Evolutionary conservation across 2,113 vertebrate species (phyloP).

Genomic region (Heterotis niloticus): DNA sequence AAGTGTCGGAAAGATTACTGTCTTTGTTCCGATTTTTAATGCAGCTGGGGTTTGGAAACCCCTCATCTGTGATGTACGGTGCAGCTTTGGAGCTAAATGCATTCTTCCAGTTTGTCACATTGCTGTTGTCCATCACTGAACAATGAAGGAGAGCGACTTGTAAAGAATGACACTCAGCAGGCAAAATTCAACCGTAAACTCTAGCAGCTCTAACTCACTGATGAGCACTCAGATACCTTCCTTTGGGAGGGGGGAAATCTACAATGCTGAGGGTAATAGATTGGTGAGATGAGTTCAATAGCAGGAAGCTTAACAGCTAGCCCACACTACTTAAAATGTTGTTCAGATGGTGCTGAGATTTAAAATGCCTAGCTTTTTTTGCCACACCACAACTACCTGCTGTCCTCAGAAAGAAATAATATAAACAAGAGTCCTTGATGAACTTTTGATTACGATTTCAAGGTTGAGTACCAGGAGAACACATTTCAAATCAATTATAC

Average conservation of each 20-base stretch:
- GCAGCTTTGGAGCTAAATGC: constrained; percentile 76
- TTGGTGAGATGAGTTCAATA: too few relatives aligned
- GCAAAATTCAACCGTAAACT: too few relatives aligned
- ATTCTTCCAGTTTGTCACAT: constrained; percentile 86
- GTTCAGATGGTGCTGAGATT: too few relatives aligned
- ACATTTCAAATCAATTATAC: not conserved
- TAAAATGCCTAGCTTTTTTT: too few relatives aligned
- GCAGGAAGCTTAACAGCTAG: too few relatives aligned
- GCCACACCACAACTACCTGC: too few relatives aligned
- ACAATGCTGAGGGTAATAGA: too few relatives aligned
- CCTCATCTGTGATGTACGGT: constrained; percentile 85
- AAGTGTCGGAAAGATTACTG: constrained; percentile 55
- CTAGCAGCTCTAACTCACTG: not conserved
- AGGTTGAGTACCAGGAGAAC: not conserved
- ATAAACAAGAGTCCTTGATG: not conserved
- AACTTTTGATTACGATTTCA: too few relatives aligned
- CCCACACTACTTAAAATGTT: too few relatives aligned
- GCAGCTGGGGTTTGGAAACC: constrained; percentile 83
- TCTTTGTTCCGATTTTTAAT: constrained; percentile 34
- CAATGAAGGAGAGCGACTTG: not conserved
- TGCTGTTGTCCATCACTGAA: constrained; percentile 77
- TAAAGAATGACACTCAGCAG: not conserved
- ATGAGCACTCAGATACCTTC: too few relatives aligned
- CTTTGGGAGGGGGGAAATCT: too few relatives aligned
- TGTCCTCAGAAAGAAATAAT: too few relatives aligned